phyloP scores from a whole-genome alignment of 2,888 invertebrate species.

The Xestia c-nigrum region DNA sequence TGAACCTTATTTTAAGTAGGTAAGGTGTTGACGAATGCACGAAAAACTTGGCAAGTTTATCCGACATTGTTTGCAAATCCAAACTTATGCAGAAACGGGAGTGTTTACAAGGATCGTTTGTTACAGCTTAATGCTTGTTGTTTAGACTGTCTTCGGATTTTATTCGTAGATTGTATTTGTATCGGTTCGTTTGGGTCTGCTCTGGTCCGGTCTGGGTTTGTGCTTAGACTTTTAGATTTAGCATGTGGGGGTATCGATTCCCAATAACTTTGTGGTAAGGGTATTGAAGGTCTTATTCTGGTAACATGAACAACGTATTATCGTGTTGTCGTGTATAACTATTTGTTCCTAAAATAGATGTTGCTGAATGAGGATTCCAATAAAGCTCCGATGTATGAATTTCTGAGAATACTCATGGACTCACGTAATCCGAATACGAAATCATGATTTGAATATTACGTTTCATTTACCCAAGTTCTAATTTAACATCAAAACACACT shows the following conservation, averaged over 20 bases:
- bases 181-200: conserved; percentile 53
- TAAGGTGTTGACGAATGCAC: conserved; percentile 52
- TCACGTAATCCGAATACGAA: not conserved
- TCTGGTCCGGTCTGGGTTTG: conserved; percentile 24
- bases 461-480: not conserved
- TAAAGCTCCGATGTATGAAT: not conserved
- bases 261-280: conserved; percentile 30
- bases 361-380: not conserved
- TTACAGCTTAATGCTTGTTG: conserved; percentile 84
- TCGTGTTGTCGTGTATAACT: not conserved
- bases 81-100: conserved; percentile 84
- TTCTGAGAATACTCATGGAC: not conserved
- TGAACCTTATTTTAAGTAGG: conserved; percentile 46
- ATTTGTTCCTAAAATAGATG: not conserved
- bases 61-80: conserved; percentile 84
- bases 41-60: conserved; percentile 73
- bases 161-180: conserved; percentile 66
- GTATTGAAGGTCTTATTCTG: conserved; percentile 3
- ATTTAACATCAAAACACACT: not conserved
- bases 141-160: conserved; percentile 80
- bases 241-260: conserved; percentile 30
- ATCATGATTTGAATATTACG: not conserved
- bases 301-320: not conserved
- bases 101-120: conserved; percentile 86
- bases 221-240: conserved; percentile 41